Conservation (phyloP, 2,113 vertebrate genomes). For the Bubo blakistoni region DNA sequence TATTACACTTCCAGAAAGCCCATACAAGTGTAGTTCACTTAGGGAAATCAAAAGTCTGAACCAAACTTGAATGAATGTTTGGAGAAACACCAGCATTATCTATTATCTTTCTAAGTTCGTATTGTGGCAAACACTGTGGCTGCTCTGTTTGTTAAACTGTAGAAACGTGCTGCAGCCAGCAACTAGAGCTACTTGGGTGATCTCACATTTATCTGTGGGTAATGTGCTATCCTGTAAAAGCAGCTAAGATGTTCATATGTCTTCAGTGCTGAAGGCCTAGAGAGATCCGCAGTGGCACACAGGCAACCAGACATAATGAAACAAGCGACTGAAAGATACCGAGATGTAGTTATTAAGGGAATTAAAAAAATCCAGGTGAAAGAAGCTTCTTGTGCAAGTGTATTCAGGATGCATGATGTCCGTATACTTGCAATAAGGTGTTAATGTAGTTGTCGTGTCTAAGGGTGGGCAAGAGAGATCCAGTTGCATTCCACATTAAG, state of each 20-base stretch:
- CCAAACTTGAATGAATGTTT: not conserved
- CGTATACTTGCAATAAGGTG: not conserved
- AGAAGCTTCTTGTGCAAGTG: not conserved
- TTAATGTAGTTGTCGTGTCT: not conserved
- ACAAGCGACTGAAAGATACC: not conserved
- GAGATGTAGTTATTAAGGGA: not conserved
- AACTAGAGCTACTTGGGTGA: not conserved
- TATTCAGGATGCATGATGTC: not conserved
- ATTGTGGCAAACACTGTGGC: not conserved
- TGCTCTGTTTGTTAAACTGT: not conserved
- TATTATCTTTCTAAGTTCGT: not conserved
- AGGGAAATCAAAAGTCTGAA: not conserved
- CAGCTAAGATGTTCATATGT: not conserved
- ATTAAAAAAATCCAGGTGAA: not conserved
- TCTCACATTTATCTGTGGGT: not conserved
- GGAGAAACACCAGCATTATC: not conserved
- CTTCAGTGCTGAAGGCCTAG: not conserved
- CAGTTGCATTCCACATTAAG: not conserved
- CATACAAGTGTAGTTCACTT: not conserved
- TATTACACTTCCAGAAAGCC: not conserved
- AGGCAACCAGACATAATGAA: not conserved
- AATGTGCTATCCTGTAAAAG: not conserved
- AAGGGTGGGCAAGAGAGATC: not conserved
- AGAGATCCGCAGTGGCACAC: not conserved
- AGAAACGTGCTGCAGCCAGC: not conserved